Percentiles rank a stretch among this genome's conserved stretches.
Evolutionary conservation across 23 tunicate genomes (phyloP).

Genomic region (Styela plicata): DNA sequence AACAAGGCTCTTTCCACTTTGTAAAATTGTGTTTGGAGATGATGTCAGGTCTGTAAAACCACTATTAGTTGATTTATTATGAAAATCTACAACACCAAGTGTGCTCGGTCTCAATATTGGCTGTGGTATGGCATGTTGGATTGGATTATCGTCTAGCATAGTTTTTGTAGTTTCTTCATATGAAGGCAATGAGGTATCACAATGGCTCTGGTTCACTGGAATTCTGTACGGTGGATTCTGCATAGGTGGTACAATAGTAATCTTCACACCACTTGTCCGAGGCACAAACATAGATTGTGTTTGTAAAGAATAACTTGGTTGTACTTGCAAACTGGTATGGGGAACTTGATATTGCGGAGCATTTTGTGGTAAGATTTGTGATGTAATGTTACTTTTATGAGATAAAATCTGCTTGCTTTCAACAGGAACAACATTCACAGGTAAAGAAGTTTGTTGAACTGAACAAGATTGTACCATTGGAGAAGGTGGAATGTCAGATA

Average conservation of each 20-base stretch:
- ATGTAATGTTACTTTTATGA: background rate
- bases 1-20: slow-evolving; percentile 47
- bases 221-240: background rate
- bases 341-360: background rate
- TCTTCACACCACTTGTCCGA: background rate
- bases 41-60: background rate
- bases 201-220: too few relatives aligned
- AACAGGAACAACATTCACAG: background rate
- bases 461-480: background rate
- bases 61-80: background rate
- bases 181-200: background rate
- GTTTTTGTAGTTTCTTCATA: background rate
- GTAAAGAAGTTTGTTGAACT: background rate
- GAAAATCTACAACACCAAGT: background rate
- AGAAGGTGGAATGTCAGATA: slow-evolving; percentile 30
- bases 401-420: background rate
- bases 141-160: too few relatives aligned
- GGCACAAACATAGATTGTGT: background rate
- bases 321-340: background rate
- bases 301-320: background rate
- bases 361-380: background rate
- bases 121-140: background rate
- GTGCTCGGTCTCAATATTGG: slow-evolving; percentile 4
- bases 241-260: background rate
- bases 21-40: background rate